Percentiles rank a stretch among this genome's conserved stretches.
Evolutionary conservation across 2,797 vertebrate genomes (phyloP).

Genomic region (Typhlichthys subterraneus): DNA sequence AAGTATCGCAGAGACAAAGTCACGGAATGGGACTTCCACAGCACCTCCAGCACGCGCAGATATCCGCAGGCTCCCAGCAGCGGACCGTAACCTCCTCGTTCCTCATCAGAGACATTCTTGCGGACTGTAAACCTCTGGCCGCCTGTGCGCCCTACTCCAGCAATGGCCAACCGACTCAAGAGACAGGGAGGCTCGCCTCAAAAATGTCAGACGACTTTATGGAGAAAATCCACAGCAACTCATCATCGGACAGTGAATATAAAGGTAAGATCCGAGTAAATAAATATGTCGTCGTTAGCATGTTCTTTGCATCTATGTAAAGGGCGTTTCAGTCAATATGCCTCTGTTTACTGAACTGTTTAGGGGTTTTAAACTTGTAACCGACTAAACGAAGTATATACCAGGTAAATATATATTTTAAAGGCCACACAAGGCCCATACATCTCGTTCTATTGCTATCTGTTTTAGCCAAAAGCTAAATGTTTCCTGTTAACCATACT

Average conservation of each 20-base stretch:
- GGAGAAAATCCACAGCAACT: constrained; percentile 91
- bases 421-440: too few relatives aligned
- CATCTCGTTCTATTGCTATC: too few relatives aligned
- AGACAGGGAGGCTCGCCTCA: constrained; percentile 82
- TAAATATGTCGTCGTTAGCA: not conserved
- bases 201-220: constrained; percentile 91
- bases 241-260: constrained; percentile 94
- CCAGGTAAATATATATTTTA: too few relatives aligned
- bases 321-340: too few relatives aligned
- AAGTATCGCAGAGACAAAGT: constrained; percentile 79
- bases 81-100: constrained; percentile 97
- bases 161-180: constrained; percentile 87
- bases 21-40: constrained; percentile 82
- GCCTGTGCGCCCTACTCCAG: constrained; percentile 97
- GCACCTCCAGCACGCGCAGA: constrained; percentile 86
- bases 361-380: too few relatives aligned
- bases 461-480: too few relatives aligned
- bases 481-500: too few relatives aligned
- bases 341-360: too few relatives aligned
- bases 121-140: constrained; percentile 95
- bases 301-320: not conserved
- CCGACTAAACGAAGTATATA: too few relatives aligned
- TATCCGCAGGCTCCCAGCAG: constrained; percentile 89
- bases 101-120: constrained; percentile 96
- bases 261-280: constrained; percentile 83